Evolutionary conservation across 1,140 invertebrate genomes (phyloP).

Genomic region (Apis dorsata): DNA sequence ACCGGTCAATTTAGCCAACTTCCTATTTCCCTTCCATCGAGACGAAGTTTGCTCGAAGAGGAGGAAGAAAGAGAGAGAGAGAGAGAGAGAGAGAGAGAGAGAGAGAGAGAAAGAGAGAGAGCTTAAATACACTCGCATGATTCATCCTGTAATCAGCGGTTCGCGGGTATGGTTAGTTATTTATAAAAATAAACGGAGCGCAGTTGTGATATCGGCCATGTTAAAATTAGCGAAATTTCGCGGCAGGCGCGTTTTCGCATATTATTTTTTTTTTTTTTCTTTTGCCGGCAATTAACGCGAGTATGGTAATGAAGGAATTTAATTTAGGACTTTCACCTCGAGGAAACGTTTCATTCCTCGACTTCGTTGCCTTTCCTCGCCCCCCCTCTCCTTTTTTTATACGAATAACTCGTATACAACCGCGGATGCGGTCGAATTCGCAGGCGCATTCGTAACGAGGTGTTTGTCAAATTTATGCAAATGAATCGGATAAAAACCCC

Average conservation of each 20-base stretch:
- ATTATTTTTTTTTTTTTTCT: too few species aligned
- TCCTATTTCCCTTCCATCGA: too few species aligned
- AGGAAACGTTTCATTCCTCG: too few species aligned
- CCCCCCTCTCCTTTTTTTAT: background rate
- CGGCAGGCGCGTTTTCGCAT: too few species aligned
- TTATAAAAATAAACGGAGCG: constrained; percentile 16
- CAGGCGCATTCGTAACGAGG: constrained; percentile 67
- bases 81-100: background rate
- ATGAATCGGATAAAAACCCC: constrained; percentile 56
- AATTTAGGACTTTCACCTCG: background rate
- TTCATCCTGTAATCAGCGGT: constrained; percentile 14
- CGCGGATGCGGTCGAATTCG: background rate
- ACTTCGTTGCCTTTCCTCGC: too few species aligned
- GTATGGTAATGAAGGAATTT: background rate
- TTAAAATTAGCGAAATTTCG: constrained; percentile 25
- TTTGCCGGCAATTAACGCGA: constrained; percentile 1
- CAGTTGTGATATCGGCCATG: background rate
- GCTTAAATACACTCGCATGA: constrained; percentile 14
- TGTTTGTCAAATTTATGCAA: constrained; percentile 78
- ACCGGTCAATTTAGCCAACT: constrained; percentile 20
- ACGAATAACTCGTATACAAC: background rate
- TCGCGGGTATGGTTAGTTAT: background rate
- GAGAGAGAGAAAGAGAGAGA: background rate
- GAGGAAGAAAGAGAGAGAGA: background rate
- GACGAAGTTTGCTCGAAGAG: background rate